Percentiles rank a stretch among this genome's conserved stretches.
Conservation (phyloP, 2,113 vertebrate genomes). For the Saccopteryx leptura region DNA sequence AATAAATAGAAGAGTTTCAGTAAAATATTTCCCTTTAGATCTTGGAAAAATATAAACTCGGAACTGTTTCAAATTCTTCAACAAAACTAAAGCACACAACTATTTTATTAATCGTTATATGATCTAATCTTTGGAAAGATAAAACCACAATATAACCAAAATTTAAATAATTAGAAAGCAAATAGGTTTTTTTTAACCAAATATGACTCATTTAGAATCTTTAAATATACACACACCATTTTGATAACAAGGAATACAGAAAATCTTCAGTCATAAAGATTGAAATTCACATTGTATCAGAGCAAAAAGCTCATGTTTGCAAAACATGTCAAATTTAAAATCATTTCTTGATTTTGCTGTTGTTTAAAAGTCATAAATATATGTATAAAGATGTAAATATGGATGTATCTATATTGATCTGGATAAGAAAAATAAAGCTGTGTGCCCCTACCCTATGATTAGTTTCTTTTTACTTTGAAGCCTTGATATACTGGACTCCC, state of each 20-base stretch:
- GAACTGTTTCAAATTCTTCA: neutral
- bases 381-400: neutral
- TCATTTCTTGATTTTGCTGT: neutral
- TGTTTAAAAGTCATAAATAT: neutral
- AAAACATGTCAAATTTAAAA: slow-evolving; percentile 42
- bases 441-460: neutral
- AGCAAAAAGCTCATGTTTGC: neutral
- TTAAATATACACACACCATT: neutral
- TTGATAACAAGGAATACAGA: neutral
- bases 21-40: neutral
- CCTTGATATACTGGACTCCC: neutral
- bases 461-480: slow-evolving; percentile 25
- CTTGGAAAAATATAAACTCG: slow-evolving; percentile 4
- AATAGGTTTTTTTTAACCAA: neutral
- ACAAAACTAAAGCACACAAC: neutral
- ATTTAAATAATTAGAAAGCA: neutral
- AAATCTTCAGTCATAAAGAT: neutral
- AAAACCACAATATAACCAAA: neutral
- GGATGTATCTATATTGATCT: neutral
- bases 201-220: neutral
- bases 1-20: neutral
- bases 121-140: slow-evolving; percentile 22
- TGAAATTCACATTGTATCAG: neutral
- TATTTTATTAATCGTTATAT: neutral
- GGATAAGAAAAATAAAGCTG: neutral